These are phyloP conservation scores for Belonocnema kinseyi DNA, from an alignment of 1,140 invertebrate species.

Conservation along the genomic window DNA sequence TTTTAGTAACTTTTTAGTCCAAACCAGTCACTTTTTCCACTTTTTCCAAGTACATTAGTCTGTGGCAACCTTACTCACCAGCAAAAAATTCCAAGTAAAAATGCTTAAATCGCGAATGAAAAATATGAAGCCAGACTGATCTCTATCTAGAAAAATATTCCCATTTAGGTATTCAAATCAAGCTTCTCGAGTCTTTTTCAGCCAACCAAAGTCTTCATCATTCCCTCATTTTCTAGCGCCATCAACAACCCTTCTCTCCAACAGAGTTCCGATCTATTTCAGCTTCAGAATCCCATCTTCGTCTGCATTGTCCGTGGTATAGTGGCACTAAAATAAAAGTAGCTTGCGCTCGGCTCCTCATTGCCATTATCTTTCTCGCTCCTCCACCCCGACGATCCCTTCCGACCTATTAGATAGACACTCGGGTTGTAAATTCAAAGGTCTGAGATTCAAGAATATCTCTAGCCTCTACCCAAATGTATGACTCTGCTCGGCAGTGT, in stretches of 20 bases:
- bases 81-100: too few relatives aligned
- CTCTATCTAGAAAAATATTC: too few relatives aligned
- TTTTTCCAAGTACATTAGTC: too few relatives aligned
- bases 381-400: slow-evolving; percentile 8
- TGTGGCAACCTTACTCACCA: too few relatives aligned
- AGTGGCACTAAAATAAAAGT: slow-evolving; percentile 23
- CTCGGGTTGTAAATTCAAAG: slow-evolving; percentile 19
- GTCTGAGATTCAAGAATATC: slow-evolving; percentile 29
- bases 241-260: not conserved
- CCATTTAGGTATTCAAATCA: too few relatives aligned
- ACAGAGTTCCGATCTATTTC: not conserved
- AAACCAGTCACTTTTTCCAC: too few relatives aligned
- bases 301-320: not conserved
- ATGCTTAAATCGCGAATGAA: too few relatives aligned
- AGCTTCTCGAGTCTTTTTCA: too few relatives aligned
- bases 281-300: not conserved
- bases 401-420: slow-evolving; percentile 25
- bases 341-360: slow-evolving; percentile 8
- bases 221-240: not conserved
- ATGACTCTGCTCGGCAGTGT: slow-evolving; percentile 4
- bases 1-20: too few relatives aligned
- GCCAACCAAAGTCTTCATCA: too few relatives aligned
- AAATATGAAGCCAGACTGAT: too few relatives aligned
- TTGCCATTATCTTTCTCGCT: slow-evolving; percentile 26
- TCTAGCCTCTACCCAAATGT: not conserved